A percentile compares a stretch with the other conserved stretches of the same genome.
Conservation (phyloP, 2,797 vertebrate species). For the Characodon lateralis region DNA sequence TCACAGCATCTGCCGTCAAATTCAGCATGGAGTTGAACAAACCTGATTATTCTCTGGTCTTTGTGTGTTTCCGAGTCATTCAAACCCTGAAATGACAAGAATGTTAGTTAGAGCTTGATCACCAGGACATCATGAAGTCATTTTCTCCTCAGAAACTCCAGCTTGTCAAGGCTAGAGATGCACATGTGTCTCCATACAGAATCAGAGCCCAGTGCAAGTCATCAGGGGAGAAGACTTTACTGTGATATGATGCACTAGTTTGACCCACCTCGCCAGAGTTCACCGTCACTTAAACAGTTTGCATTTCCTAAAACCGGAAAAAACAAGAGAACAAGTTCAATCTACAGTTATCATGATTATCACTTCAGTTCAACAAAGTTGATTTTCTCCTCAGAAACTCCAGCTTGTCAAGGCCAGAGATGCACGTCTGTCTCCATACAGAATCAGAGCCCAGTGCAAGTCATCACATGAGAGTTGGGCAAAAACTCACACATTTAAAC, state of each 20-base stretch:
- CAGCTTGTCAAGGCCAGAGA: constrained; percentile 78
- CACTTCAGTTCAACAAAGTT: neutral
- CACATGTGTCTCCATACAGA: constrained; percentile 60
- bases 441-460: constrained; percentile 79
- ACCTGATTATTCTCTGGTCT: neutral
- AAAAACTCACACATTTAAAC: neutral
- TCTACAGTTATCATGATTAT: neutral
- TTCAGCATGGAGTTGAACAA: neutral
- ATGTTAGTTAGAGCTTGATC: neutral
- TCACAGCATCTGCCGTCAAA: neutral
- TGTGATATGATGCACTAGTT: too few species aligned
- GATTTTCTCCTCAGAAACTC: constrained; percentile 70
- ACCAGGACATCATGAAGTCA: neutral
- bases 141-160: constrained; percentile 18
- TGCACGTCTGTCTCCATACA: constrained; percentile 64
- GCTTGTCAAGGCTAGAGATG: constrained; percentile 79
- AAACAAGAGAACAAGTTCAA: neutral
- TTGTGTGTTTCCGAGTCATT: neutral
- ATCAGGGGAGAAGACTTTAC: constrained; percentile 56
- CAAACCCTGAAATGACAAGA: neutral
- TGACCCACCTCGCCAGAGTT: too few species aligned
- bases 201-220: constrained; percentile 80
- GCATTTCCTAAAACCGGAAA: neutral
- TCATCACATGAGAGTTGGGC: constrained; percentile 73
- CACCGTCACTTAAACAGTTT: neutral